Evolutionary conservation across 2,888 invertebrate genomes (phyloP), one percentile per base, ranked within the genome.

Genomic region (Ecliptopera silaceata): DNA sequence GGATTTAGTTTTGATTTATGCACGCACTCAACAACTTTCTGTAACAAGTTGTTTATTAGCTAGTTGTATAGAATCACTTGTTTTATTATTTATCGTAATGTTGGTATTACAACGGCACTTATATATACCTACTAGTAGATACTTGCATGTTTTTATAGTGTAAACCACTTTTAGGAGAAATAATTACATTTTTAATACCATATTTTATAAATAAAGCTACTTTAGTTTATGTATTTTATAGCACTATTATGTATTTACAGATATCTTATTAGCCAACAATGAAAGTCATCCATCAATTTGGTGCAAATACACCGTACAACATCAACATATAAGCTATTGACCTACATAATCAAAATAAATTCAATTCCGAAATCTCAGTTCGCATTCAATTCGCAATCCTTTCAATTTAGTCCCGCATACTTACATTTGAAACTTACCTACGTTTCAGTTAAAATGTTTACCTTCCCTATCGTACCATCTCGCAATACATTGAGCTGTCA

Each of bases 401-500:
- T 63, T 58, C 64, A 59, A 61, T 63, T 61, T 59, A 57, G 55
- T 48, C 22, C 29, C 34, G 45, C 41, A 26, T 42, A 46, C 45
- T 39, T 32, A 17, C 47, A 18, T 48, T 55, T 51, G 44, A 43
- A 53, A 62, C 31, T 38, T 47, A 50, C 50, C 31, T 50, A 46
- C 50, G 45, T 50, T 43, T 36, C 47, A 32, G 49, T 55, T 60
- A 56, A 59, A 61, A 57, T 57, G 57, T 59, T 61, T 54, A 49
- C 59, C 49, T 49, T 43, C 43, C 34, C 22, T 61, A 50, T 56
- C 53, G 42, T 47, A 43, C 57, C 36, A 56, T 58, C 51, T 57
- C 48, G 51, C 36, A 36, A 53, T 53, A 58, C 39, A 61, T 61
- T 66, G 46, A 52, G 46, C 43, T 58, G 61, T 63, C 63, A 52